Evolutionary conservation across 2,113 vertebrate species (phyloP).

Genomic region (Rousettus leschenaultii): DNA sequence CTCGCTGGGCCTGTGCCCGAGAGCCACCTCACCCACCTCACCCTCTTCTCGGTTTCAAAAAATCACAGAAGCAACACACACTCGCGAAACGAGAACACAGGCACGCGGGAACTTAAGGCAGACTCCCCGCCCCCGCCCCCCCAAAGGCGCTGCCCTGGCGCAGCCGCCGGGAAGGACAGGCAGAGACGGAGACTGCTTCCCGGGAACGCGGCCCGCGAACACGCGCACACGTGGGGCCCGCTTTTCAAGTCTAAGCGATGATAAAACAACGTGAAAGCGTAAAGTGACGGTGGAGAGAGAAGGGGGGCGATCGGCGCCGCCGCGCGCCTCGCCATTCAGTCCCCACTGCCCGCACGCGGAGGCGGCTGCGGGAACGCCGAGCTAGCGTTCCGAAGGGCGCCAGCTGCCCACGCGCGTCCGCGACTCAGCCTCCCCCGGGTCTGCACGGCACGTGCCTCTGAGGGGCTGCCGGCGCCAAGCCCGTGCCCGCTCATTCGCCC

Average conservation of each 20-base stretch:
- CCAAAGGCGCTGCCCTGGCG: neutral
- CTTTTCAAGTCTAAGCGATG: neutral
- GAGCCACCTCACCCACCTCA: no score
- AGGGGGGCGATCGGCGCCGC: neutral
- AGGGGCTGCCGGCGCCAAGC: neutral
- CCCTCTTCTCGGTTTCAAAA: neutral
- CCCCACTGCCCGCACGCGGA: neutral
- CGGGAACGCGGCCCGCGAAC: rapidly evolving
- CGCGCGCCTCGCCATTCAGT: neutral
- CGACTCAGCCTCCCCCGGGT: neutral
- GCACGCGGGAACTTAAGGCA: rapidly evolving
- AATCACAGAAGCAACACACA: neutral
- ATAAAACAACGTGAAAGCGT: neutral
- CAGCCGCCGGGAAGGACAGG: no score
- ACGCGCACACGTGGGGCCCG: neutral
- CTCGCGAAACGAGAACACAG: neutral
- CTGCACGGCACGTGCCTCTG: neutral
- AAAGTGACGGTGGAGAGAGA: neutral
- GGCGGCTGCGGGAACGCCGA: neutral
- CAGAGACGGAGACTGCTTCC: no score
- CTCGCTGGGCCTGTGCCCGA: neutral
- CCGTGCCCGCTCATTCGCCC: neutral
- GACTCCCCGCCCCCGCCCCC: neutral
- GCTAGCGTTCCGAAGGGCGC: neutral
- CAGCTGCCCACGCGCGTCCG: neutral